phyloP scores from a whole-genome alignment of 2,797 vertebrate species.

The Labeo calbasu region DNA sequence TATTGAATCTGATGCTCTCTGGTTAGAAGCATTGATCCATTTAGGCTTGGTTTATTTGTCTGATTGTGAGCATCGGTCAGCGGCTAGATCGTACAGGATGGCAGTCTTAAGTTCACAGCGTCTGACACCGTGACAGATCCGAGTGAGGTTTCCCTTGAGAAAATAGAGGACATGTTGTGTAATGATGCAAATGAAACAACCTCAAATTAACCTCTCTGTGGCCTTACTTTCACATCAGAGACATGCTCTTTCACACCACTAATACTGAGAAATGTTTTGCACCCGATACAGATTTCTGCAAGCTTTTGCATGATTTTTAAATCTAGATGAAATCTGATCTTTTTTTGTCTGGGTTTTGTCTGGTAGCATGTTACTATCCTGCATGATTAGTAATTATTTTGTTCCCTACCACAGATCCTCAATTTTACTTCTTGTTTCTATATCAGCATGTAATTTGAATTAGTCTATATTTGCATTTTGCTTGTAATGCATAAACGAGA shows the following conservation, averaged over 20 bases:
- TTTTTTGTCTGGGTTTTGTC: background rate
- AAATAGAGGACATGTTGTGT: slow-evolving; percentile 56
- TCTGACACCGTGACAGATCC: slow-evolving; percentile 42
- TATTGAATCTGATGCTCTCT: slow-evolving; percentile 35
- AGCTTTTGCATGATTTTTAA: background rate
- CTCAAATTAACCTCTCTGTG: slow-evolving; percentile 23
- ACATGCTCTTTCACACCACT: background rate
- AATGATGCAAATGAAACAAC: slow-evolving; percentile 45
- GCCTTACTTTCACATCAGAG: slow-evolving; percentile 30
- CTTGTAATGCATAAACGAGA: background rate
- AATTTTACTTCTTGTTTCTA: background rate
- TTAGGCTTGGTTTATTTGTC: slow-evolving; percentile 32
- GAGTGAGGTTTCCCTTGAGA: slow-evolving; percentile 59
- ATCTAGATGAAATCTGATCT: background rate
- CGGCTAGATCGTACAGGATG: background rate
- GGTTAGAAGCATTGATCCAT: slow-evolving; percentile 27
- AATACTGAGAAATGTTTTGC: background rate
- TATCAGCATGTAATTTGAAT: slow-evolving; percentile 1
- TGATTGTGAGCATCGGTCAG: background rate
- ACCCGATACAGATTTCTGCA: slow-evolving; percentile 5
- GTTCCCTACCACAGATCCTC: background rate
- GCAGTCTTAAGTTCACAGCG: slow-evolving; percentile 4
- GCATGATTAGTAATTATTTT: background rate
- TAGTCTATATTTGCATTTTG: background rate
- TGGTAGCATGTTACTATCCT: background rate